These are phyloP conservation scores for Climacteris rufus DNA, from an alignment of 2,113 vertebrate genomes.

Conservation along the genomic window DNA sequence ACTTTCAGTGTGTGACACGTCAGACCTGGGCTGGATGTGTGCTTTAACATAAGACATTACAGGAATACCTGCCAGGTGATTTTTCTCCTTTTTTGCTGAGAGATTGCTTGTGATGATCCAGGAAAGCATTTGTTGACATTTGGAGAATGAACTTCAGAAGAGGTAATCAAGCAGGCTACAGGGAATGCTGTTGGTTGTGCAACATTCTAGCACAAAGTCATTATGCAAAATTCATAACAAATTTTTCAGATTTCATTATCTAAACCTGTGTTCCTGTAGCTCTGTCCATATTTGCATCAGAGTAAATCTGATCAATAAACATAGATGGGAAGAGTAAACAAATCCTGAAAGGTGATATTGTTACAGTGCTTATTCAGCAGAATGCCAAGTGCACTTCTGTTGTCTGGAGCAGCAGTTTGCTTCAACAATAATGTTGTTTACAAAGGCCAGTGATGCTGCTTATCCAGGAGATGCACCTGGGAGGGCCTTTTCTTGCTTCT, in stretches of 20 bases:
- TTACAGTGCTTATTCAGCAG: background rate
- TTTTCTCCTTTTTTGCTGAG: background rate
- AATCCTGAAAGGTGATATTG: background rate
- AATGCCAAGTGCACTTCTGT: background rate
- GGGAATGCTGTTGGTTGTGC: background rate
- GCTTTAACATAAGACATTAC: background rate
- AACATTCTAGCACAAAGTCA: background rate
- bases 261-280: background rate
- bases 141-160: background rate
- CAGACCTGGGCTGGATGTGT: background rate
- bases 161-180: background rate
- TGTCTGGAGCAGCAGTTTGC: background rate
- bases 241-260: background rate
- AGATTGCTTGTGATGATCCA: background rate
- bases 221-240: background rate
- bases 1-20: background rate
- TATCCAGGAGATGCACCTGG: background rate
- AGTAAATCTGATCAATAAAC: background rate
- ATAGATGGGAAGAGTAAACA: background rate
- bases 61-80: background rate
- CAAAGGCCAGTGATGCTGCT: background rate
- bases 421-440: background rate
- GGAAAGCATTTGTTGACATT: background rate
- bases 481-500: background rate
- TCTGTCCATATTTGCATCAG: background rate